Base-by-base conservation (phyloP, 2,888 invertebrate genomes). In the Amphipoea lucens region DNA sequence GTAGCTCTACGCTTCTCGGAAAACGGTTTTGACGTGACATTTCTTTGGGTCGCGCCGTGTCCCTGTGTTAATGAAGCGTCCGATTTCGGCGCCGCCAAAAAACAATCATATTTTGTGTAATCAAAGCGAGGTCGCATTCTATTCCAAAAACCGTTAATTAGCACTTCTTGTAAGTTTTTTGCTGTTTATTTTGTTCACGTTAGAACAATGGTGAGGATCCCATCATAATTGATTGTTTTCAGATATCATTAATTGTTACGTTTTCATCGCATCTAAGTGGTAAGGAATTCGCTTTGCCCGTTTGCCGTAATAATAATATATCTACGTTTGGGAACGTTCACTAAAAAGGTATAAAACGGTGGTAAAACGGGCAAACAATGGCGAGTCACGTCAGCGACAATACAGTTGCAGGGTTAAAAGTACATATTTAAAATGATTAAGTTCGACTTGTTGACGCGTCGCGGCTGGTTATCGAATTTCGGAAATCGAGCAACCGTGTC, bases 1-100 rank as follows among this genome's bases (percentile, higher is more conserved):
- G 96, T 96, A 96, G 96, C 96, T 95, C 95, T 95, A 95, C 94
- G 95, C 91, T 96, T 97, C 96, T 96, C 93, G 94, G 96, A 96
- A 96, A 93, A 90, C 93, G 94, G 95, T 95, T 95, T 94, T 95
- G 96, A 96, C 95, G 95, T 95, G 95, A 96, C 96, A 96, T 96
- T 96, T 96, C 95, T 95, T 94, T 93, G 93, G 93, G 93, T 93
- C 94, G 93, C 92, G 92, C 94, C 93, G 94, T 94, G 94, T 92
- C 93, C 93, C 93, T 92, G 94, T 92, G 96, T 96, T 96, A 96
- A 97, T 96, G 95, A 96, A 96, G 96, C 96, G 93, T 96, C 96
- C 94, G 91, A 95, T 95, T 95, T 94, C 95, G 94, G 94, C 94
- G 95, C 95, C 94, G 94, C 91, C 93, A 93, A 92, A 93, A 91